Evolutionary conservation across 2,797 vertebrate species (phyloP).

Genomic region (Acanthurus tractus): DNA sequence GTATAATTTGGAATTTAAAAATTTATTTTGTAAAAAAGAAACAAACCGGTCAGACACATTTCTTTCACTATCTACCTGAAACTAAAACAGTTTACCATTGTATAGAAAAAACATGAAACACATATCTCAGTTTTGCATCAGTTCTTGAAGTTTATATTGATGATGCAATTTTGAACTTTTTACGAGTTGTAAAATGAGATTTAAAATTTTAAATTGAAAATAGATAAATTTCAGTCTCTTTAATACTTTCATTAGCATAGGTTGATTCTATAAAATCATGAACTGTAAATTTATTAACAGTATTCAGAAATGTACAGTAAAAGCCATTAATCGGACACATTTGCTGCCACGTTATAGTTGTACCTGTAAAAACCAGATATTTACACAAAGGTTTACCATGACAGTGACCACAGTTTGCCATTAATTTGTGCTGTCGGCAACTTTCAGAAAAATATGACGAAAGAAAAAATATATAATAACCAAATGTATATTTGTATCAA

Average conservation of each 20-base stretch:
- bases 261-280: slow-evolving; percentile 10
- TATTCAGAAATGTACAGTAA: slow-evolving; percentile 14
- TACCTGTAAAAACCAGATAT: slow-evolving; percentile 18
- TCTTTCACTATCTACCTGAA: neutral
- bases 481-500: slow-evolving; percentile 18
- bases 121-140: slow-evolving; percentile 7
- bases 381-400: slow-evolving; percentile 11
- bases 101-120: neutral
- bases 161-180: neutral
- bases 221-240: neutral
- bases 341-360: slow-evolving; percentile 13
- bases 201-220: neutral
- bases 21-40: neutral
- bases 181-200: neutral
- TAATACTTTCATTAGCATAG: neutral
- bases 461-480: slow-evolving; percentile 40
- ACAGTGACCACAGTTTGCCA: slow-evolving; percentile 6
- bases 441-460: slow-evolving; percentile 41
- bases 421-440: slow-evolving; percentile 14
- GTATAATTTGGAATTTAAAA: no score
- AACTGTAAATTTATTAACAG: slow-evolving; percentile 17
- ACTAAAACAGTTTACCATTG: neutral
- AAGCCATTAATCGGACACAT: neutral
- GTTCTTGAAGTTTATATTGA: neutral
- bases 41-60: neutral